Conservation (phyloP, 2,797 vertebrate species). For the Allenopithecus nigroviridis region DNA sequence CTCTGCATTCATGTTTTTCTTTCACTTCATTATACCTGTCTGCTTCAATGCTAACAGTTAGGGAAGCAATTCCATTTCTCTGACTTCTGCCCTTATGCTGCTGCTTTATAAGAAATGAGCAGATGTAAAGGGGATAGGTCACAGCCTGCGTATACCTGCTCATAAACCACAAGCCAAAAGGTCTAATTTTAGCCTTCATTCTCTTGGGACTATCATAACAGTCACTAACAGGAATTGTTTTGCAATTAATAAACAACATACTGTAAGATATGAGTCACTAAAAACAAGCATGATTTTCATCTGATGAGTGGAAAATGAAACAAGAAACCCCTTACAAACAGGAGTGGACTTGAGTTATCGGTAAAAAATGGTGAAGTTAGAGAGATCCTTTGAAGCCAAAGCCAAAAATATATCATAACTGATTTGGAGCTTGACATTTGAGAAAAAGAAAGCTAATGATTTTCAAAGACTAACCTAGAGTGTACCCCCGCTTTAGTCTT, state of each 20-base stretch:
- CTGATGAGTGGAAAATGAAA: constrained; percentile 46
- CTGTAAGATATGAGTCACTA: constrained; percentile 62
- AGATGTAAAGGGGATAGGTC: constrained; percentile 3
- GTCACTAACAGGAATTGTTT: constrained; percentile 68
- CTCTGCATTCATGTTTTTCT: neutral
- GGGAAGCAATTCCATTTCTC: constrained; percentile 20
- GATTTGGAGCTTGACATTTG: constrained; percentile 33
- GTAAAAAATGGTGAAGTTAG: constrained; percentile 39
- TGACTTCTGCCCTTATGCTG: constrained; percentile 30
- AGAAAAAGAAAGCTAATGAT: constrained; percentile 6
- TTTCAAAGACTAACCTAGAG: neutral
- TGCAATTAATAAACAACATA: constrained; percentile 48
- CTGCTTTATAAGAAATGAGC: constrained; percentile 26
- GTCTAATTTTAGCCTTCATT: constrained; percentile 49
- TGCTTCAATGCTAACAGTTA: constrained; percentile 47
- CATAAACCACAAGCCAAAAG: neutral
- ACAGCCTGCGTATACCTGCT: constrained; percentile 32
- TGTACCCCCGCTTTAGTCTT: neutral
- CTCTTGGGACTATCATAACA: neutral
- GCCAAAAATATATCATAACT: neutral
- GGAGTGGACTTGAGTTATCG: constrained; percentile 17
- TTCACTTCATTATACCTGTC: constrained; percentile 44
- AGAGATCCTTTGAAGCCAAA: constrained; percentile 48
- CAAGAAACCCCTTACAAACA: constrained; percentile 10
- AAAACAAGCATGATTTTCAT: constrained; percentile 40